These are phyloP conservation scores for Catharus fuscescens DNA, from an alignment of 2,113 vertebrate species.

Conservation along the genomic window DNA sequence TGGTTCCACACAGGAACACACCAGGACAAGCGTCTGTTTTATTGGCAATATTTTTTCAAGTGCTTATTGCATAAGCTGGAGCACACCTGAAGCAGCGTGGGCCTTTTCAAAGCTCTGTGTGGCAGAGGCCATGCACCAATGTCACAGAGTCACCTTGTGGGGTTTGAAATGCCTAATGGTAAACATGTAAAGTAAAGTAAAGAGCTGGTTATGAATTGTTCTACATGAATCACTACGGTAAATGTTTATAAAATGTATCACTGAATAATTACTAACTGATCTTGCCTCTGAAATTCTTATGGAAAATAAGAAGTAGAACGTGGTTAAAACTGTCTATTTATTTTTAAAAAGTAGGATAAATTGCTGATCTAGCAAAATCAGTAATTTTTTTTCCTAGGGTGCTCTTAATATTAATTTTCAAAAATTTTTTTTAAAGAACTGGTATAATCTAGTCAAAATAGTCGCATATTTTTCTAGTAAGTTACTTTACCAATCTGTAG, in stretches of 20 bases:
- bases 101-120: background rate
- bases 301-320: background rate
- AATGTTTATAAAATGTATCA: slow-evolving; percentile 26
- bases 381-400: background rate
- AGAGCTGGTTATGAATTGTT: slow-evolving; percentile 14
- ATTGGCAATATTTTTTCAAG: background rate
- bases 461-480: background rate
- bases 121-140: background rate
- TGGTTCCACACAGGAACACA: background rate
- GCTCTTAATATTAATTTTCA: background rate
- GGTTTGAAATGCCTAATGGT: background rate
- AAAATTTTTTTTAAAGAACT: background rate
- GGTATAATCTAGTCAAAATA: background rate
- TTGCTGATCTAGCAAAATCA: background rate
- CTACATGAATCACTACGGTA: slow-evolving; percentile 29
- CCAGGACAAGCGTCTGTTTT: background rate
- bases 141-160: background rate
- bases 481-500: background rate
- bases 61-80: background rate
- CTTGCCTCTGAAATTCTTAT: background rate
- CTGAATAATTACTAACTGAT: slow-evolving; percentile 1
- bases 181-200: background rate
- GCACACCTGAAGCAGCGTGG: fast-evolving
- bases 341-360: background rate
- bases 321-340: background rate